Evolutionary conservation across 1,140 invertebrate species (phyloP).

Genomic region (Drosophila punjabiensis): DNA sequence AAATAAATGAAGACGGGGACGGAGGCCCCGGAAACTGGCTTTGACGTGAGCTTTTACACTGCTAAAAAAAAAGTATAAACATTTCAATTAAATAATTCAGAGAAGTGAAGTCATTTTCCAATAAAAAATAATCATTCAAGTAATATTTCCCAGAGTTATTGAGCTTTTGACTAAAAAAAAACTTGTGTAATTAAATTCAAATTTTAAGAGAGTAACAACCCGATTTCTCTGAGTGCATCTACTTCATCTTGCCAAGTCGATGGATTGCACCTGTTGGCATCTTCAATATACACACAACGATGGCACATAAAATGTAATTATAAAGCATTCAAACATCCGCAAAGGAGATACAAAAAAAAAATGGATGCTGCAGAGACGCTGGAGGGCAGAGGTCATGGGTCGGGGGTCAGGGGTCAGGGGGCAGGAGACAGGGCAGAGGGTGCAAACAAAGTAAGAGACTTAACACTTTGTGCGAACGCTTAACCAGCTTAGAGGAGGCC

Average conservation of each 20-base stretch:
- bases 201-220: neutral
- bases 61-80: neutral
- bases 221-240: conserved; percentile 5
- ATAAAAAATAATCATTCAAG: neutral
- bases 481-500: conserved; percentile 75
- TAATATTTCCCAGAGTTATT: neutral
- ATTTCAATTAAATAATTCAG: neutral
- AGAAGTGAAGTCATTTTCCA: no score
- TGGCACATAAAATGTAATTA: conserved; percentile 78
- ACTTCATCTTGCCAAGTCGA: conserved; percentile 30
- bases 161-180: neutral
- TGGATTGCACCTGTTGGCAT: conserved; percentile 65
- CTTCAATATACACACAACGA: conserved; percentile 39
- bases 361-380: neutral
- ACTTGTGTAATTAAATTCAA: neutral
- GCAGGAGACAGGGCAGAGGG: neutral
- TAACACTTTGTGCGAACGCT: conserved; percentile 76
- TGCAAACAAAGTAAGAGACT: conserved; percentile 61
- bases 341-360: conserved; percentile 12
- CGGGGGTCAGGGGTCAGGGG: neutral
- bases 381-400: neutral
- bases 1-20: conserved; percentile 46
- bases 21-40: conserved; percentile 1
- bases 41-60: conserved; percentile 14
- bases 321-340: conserved; percentile 73